Conservation (phyloP, 2,797 vertebrate genomes). For the Hyperoplus immaculatus region DNA sequence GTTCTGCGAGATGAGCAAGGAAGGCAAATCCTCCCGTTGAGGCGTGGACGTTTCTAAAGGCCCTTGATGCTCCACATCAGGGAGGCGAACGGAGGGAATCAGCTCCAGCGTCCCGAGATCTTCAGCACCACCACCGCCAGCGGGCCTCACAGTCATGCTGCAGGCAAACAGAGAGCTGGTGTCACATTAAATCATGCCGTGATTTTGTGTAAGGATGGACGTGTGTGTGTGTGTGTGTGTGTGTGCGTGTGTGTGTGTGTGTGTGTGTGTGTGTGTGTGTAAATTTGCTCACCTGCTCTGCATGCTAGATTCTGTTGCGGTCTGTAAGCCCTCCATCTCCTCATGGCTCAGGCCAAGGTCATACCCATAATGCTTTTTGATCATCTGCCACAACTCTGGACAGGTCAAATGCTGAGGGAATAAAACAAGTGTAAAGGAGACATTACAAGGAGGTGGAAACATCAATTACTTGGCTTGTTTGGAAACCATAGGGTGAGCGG, state of each 20-base stretch:
- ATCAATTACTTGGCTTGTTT: neutral
- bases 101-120: conserved; percentile 67
- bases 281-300: conserved; percentile 85
- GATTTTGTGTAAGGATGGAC: neutral
- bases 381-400: conserved; percentile 91
- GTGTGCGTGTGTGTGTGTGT: neutral
- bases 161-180: conserved; percentile 25
- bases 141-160: conserved; percentile 72
- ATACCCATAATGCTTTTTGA: conserved; percentile 95
- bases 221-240: neutral
- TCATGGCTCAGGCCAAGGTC: conserved; percentile 94
- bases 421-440: neutral
- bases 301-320: conserved; percentile 83
- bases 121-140: conserved; percentile 66
- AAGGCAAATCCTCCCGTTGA: conserved; percentile 76
- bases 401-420: conserved; percentile 84
- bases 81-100: conserved; percentile 70
- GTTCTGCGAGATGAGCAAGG: conserved; percentile 54
- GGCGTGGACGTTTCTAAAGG: conserved; percentile 78
- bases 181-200: neutral
- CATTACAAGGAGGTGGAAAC: neutral
- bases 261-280: neutral
- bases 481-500: neutral
- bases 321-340: conserved; percentile 92
- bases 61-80: conserved; percentile 61